Percentiles rank a stretch among this genome's conserved stretches.
Conservation (phyloP, 2,113 vertebrate genomes). For the Anser brachyrhynchus region DNA sequence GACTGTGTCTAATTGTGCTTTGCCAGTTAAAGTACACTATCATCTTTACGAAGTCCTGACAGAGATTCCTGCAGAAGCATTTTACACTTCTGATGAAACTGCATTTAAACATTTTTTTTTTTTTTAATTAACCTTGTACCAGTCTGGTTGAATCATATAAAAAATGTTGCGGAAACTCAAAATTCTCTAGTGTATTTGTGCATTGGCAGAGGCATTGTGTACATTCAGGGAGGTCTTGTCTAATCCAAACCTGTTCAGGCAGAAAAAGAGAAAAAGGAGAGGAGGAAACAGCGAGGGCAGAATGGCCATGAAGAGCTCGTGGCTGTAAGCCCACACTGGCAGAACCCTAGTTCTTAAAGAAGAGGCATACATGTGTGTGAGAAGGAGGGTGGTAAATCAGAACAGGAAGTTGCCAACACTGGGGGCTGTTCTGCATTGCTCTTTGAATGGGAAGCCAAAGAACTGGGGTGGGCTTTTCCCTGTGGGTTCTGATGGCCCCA, state of each 20-base stretch:
- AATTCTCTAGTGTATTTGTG: not conserved
- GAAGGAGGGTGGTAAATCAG: not conserved
- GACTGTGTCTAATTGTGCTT: conserved; percentile 76
- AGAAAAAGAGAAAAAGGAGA: not conserved
- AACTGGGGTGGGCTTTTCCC: not conserved
- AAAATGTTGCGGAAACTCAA: not conserved
- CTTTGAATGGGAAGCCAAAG: not conserved
- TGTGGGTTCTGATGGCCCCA: rapidly evolving
- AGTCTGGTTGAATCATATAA: not conserved
- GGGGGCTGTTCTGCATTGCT: too few species aligned
- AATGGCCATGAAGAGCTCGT: rapidly evolving
- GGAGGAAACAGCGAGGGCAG: not conserved
- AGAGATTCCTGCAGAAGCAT: not conserved
- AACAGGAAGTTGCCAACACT: rapidly evolving
- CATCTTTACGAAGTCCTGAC: not conserved
- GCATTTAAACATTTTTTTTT: not conserved
- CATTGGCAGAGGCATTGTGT: not conserved
- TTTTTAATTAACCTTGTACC: conserved; percentile 11
- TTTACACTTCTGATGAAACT: conserved; percentile 24
- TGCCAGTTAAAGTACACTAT: conserved; percentile 8
- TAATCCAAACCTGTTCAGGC: not conserved
- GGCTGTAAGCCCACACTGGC: rapidly evolving
- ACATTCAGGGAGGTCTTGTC: not conserved
- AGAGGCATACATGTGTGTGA: rapidly evolving
- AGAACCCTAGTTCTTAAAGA: too few species aligned